phyloP scores from a whole-genome alignment of 1,140 invertebrate genomes.

The Heliconius eleuchia region DNA sequence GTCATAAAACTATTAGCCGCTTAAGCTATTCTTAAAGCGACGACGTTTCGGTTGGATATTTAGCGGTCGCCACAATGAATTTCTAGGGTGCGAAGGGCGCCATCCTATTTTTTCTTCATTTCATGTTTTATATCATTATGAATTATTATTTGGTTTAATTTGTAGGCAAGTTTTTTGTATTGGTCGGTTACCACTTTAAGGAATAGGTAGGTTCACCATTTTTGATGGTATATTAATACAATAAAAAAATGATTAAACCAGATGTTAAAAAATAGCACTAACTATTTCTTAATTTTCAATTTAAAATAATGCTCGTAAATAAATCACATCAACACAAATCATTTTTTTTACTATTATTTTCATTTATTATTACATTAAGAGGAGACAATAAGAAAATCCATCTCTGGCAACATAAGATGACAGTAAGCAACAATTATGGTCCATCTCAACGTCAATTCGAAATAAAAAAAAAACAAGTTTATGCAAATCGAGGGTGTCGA shows the following conservation, averaged over 20 bases:
- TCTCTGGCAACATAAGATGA: background rate
- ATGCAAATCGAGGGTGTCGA: constrained; percentile 75
- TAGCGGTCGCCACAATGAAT: constrained; percentile 52
- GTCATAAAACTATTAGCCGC: constrained; percentile 80
- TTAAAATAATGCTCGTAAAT: too few species aligned
- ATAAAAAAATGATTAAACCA: too few species aligned
- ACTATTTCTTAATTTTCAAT: too few species aligned
- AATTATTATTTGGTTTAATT: constrained; percentile 58
- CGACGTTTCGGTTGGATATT: constrained; percentile 62
- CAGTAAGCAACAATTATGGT: constrained; percentile 21
- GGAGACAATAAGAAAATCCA: background rate
- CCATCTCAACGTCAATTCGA: constrained; percentile 52
- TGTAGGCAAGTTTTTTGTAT: constrained; percentile 40
- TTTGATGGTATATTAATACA: too few species aligned
- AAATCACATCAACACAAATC: too few species aligned
- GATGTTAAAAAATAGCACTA: too few species aligned
- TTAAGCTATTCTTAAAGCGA: constrained; percentile 78
- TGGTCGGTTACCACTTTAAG: constrained; percentile 57
- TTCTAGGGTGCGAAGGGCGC: constrained; percentile 64
- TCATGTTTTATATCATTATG: constrained; percentile 69
- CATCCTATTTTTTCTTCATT: constrained; percentile 58
- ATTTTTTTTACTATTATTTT: too few species aligned
- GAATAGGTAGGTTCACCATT: too few species aligned
- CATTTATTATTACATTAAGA: background rate
- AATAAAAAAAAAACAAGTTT: constrained; percentile 61